A percentile compares a stretch with the other conserved stretches of the same genome.
These are phyloP conservation scores for Dioctria rufipes DNA, from an alignment of 2,888 invertebrate genomes.

Conservation along the genomic window DNA sequence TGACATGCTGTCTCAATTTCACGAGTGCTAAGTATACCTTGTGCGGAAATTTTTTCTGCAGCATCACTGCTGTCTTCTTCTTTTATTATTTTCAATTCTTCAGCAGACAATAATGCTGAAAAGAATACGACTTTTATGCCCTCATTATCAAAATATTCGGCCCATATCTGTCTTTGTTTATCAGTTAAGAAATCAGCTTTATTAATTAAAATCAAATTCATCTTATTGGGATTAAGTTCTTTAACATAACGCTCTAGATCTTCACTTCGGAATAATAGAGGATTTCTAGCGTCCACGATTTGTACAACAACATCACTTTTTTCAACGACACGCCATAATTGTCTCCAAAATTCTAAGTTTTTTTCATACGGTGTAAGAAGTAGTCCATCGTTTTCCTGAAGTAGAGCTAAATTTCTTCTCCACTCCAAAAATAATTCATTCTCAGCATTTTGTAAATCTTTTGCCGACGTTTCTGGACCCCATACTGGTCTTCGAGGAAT, in stretches of 20 bases:
- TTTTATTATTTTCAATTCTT: conserved; percentile 70
- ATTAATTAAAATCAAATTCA: conserved; percentile 90
- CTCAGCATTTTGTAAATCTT: conserved; percentile 86
- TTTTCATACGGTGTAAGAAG: conserved; percentile 97
- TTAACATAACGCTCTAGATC: conserved; percentile 91
- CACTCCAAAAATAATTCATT: conserved; percentile 90
- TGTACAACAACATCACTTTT: conserved; percentile 93
- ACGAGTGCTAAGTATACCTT: conserved; percentile 64
- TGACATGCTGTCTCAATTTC: conserved; percentile 73
- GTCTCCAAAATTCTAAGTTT: conserved; percentile 98
- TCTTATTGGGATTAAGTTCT: conserved; percentile 81
- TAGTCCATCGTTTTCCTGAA: conserved; percentile 85
- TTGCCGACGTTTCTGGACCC: conserved; percentile 81
- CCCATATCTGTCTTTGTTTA: conserved; percentile 87
- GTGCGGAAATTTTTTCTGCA: conserved; percentile 63
- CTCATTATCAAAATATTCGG: conserved; percentile 83
- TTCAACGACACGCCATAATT: conserved; percentile 99
- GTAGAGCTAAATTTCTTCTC: conserved; percentile 85
- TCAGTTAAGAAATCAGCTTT: conserved; percentile 94
- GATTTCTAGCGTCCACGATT: conserved; percentile 97
- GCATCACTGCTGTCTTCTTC: conserved; percentile 64
- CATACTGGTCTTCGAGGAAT: conserved; percentile 93
- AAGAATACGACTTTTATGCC: conserved; percentile 88
- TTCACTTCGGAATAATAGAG: conserved; percentile 91
- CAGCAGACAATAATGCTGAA: conserved; percentile 82